Evolutionary conservation across 2,888 invertebrate species (phyloP).

Genomic region (Pristionchus mayeri): DNA sequence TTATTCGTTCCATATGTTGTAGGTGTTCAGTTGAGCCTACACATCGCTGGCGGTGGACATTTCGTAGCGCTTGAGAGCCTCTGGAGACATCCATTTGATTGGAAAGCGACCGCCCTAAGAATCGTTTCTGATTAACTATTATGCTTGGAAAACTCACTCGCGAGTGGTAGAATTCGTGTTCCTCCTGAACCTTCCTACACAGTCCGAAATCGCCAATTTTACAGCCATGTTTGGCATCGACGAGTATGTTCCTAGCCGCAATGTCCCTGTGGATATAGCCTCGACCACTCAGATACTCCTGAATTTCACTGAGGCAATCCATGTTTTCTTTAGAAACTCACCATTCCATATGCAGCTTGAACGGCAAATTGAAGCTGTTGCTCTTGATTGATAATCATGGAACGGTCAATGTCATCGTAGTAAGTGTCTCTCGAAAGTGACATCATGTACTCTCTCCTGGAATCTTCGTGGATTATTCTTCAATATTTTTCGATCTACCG

Average conservation of each 20-base stretch:
- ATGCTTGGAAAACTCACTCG: neutral
- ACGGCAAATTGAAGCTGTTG: conserved; percentile 23
- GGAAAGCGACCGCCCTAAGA: conserved; percentile 43
- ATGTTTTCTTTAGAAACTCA: too few relatives aligned
- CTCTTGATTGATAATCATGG: conserved; percentile 12
- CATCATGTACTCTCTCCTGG: conserved; percentile 35
- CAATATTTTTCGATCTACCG: neutral
- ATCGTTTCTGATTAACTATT: neutral
- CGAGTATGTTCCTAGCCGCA: conserved; percentile 12
- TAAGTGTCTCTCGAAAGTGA: neutral
- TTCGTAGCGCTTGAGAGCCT: conserved; percentile 34
- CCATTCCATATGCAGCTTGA: conserved; percentile 39
- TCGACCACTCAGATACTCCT: conserved; percentile 12
- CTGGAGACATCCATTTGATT: conserved; percentile 43
- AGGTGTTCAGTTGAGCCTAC: neutral
- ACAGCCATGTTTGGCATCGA: conserved; percentile 1
- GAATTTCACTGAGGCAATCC: neutral
- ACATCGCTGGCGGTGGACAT: conserved; percentile 42
- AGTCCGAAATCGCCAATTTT: conserved; percentile 45
- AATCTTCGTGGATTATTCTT: neutral
- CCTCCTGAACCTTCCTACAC: neutral
- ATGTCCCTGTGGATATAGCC: conserved; percentile 9
- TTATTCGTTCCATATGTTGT: too few relatives aligned
- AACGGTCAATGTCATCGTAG: neutral
- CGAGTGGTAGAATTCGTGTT: conserved; percentile 37